phyloP scores from a whole-genome alignment of 2,888 invertebrate species.

The Leptura quadrifasciata region DNA sequence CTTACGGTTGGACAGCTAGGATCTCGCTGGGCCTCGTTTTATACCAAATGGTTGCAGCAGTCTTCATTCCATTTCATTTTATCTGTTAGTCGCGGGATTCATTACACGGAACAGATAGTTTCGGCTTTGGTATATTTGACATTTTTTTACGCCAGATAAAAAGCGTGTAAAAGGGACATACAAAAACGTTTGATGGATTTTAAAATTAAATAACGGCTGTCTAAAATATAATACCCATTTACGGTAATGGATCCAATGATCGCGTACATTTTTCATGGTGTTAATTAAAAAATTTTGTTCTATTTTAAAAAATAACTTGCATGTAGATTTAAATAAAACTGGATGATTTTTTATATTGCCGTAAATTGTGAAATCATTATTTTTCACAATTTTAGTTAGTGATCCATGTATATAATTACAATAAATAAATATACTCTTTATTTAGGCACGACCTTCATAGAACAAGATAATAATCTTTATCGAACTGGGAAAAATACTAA shows the following conservation, averaged over 20 bases:
- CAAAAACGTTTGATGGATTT: conserved; percentile 7
- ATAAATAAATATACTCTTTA: no score
- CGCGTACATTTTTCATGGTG: background rate
- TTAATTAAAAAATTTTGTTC: no score
- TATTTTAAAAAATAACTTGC: no score
- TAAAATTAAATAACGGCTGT: conserved; percentile 4
- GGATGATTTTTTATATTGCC: no score
- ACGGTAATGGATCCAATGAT: background rate
- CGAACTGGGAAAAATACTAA: no score
- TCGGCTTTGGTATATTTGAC: background rate
- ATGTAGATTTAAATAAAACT: no score
- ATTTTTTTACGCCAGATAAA: background rate
- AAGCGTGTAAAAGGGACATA: background rate
- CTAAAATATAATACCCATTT: background rate
- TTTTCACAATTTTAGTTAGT: no score
- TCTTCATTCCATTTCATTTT: conserved; percentile 39
- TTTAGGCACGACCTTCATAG: no score
- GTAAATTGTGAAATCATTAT: no score
- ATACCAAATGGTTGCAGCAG: conserved; percentile 21
- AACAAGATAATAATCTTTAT: no score
- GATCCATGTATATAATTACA: no score
- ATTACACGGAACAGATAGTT: conserved; percentile 1
- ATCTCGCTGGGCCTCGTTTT: conserved; percentile 35
- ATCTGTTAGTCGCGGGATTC: conserved; percentile 19
- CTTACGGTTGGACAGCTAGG: conserved; percentile 54